Conservation (phyloP, 30 jellyfish, hydroid and myxozoan genomes). For the Nemopilema nomurai region DNA sequence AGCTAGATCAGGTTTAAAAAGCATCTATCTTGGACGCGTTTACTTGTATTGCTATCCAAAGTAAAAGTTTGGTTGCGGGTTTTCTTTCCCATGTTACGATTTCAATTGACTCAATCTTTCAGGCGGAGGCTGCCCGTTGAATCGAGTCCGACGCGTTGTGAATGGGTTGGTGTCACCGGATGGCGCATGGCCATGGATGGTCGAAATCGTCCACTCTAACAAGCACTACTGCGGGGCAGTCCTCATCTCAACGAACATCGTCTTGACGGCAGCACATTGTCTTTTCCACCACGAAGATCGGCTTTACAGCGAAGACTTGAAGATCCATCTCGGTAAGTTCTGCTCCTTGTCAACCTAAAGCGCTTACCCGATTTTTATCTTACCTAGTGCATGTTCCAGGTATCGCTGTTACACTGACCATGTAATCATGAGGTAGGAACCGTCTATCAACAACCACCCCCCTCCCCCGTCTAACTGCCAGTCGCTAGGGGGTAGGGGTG, state of each 20-base stretch:
- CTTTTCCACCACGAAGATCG: slow-evolving; percentile 33
- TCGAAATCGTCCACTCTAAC: slow-evolving; percentile 39
- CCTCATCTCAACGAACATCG: slow-evolving; percentile 27
- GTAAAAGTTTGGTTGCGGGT: no score
- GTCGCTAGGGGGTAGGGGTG: no score
- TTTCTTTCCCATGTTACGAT: not conserved
- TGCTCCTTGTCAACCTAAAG: no score
- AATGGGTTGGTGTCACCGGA: slow-evolving; percentile 46
- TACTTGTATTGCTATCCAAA: no score
- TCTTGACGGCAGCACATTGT: slow-evolving; percentile 91
- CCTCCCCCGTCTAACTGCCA: no score
- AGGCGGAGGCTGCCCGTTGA: slow-evolving; percentile 37
- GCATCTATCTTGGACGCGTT: no score
- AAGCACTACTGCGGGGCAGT: slow-evolving; percentile 81
- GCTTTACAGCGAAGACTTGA: slow-evolving; percentile 31
- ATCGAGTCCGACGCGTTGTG: slow-evolving; percentile 72
- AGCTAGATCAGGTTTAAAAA: no score
- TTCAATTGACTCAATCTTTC: not conserved
- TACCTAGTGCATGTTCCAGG: no score
- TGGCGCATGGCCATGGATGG: slow-evolving; percentile 94
- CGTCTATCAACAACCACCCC: no score
- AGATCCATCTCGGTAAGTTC: slow-evolving; percentile 61
- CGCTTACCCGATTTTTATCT: no score
- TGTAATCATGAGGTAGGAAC: no score
- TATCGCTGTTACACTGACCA: no score